phyloP scores from a whole-genome alignment of 1,140 invertebrate species.

The roundworm (Caenorhabditis elegans) region WBcel235 BX284606.5:7336501-7337000 shows the following conservation, averaged over 20 bases:
- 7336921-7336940: background rate
- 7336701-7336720: background rate
- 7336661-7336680: background rate
- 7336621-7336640: background rate
- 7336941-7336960: background rate
- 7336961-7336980: slow-evolving; percentile 19
- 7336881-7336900: slow-evolving; percentile 6
- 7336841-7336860: background rate
- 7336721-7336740: background rate
- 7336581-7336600: background rate
- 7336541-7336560: background rate
- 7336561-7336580: background rate
- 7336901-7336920: background rate
- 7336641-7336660: background rate
- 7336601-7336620: background rate
- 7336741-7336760: background rate
- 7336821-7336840: background rate
- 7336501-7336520: background rate
- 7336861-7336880: background rate
- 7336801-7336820: slow-evolving; percentile 1
- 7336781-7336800: slow-evolving; percentile 23
- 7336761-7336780: background rate
- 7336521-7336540: slow-evolving; percentile 1
- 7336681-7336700: background rate
- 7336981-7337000: background rate